phyloP scores from a whole-genome alignment of 2,113 vertebrate species.

The Sebastes fasciatus region DNA sequence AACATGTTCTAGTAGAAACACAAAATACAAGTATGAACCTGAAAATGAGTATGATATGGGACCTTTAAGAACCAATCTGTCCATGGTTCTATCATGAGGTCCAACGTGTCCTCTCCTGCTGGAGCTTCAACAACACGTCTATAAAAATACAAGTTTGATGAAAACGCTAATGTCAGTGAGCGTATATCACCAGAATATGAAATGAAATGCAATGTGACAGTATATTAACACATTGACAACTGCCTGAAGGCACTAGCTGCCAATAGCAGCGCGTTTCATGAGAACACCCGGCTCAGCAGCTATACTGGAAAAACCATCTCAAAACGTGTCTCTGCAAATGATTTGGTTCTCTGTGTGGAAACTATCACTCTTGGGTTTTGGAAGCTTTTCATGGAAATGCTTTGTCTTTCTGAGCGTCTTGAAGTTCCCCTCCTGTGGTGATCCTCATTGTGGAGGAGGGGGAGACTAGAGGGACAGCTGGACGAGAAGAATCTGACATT shows the following conservation, averaged over 20 bases:
- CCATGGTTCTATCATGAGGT: no score
- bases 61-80: no score
- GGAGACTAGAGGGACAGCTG: not conserved
- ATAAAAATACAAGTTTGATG: not conserved
- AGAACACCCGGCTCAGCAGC: slow-evolving; percentile 1
- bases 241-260: not conserved
- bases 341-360: slow-evolving; percentile 34
- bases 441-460: not conserved
- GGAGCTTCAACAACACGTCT: no score
- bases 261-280: not conserved
- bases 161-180: no score
- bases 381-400: slow-evolving; percentile 25
- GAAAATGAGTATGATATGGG: no score
- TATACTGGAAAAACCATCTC: slow-evolving; percentile 8
- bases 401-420: slow-evolving; percentile 52
- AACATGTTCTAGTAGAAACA: no score
- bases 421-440: slow-evolving; percentile 45
- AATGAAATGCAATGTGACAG: not conserved
- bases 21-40: no score
- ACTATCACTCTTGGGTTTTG: not conserved
- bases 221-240: not conserved
- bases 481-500: not conserved
- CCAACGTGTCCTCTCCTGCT: no score
- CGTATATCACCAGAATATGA: not conserved
- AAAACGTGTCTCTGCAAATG: slow-evolving; percentile 24